Evolutionary conservation across 2,888 invertebrate species (phyloP).

Genomic region (Dryobotodes eremita): DNA sequence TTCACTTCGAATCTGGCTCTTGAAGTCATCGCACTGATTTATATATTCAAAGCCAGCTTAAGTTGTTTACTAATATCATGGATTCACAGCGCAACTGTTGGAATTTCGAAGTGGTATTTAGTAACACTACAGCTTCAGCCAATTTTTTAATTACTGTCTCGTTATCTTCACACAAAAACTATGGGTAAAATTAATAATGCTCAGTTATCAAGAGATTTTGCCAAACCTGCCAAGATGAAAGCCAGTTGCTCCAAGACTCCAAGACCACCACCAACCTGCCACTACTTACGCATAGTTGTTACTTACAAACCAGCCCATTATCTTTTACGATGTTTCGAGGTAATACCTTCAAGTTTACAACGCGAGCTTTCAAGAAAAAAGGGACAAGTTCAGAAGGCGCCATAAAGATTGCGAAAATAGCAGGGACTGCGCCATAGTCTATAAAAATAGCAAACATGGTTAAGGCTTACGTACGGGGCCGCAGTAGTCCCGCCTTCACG

Average conservation of each 20-base stretch:
- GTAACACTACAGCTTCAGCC: not conserved
- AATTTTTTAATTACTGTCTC: not conserved
- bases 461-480: slow-evolving; percentile 64
- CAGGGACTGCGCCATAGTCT: slow-evolving; percentile 51
- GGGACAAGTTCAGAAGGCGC: slow-evolving; percentile 66
- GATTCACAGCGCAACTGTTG: not conserved
- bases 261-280: slow-evolving; percentile 2
- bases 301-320: slow-evolving; percentile 20
- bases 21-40: not conserved
- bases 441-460: slow-evolving; percentile 76
- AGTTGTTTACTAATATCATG: not conserved
- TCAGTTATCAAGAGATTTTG: not conserved
- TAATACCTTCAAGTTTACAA: slow-evolving; percentile 27
- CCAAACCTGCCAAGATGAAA: not conserved
- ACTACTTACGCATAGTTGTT: slow-evolving; percentile 5
- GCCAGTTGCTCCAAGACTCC: not conserved
- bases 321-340: slow-evolving; percentile 37
- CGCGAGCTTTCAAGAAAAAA: slow-evolving; percentile 33
- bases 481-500: slow-evolving; percentile 56
- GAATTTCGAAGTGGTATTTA: not conserved
- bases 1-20: not conserved
- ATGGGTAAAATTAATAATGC: not conserved
- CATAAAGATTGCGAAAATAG: slow-evolving; percentile 57
- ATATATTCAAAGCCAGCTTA: not conserved
- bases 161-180: not conserved